phyloP scores from a whole-genome alignment of 2,888 invertebrate species.

The Drosophila bunnanda region DNA sequence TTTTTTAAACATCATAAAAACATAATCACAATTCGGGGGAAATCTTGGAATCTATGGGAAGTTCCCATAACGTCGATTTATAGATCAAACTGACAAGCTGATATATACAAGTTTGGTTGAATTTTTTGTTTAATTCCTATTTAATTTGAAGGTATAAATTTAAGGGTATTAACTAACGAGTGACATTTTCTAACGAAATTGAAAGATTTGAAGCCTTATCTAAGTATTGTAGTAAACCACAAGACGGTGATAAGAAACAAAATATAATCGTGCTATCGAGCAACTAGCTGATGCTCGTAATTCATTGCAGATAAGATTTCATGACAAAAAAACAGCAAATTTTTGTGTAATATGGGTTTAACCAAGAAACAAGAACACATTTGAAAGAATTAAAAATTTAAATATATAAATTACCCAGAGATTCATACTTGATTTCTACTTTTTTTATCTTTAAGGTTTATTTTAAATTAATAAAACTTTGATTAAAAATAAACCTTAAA shows the following conservation, averaged over 20 bases:
- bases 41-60: too few relatives aligned
- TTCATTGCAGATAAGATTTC: constrained; percentile 56
- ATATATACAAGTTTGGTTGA: background rate
- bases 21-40: background rate
- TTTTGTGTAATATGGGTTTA: background rate
- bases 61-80: background rate
- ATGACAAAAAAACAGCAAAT: background rate
- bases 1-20: too few relatives aligned
- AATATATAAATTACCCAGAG: background rate
- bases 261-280: constrained; percentile 27
- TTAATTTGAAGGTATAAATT: background rate
- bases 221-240: constrained; percentile 26
- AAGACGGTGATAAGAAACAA: constrained; percentile 49
- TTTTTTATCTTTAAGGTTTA: too few relatives aligned
- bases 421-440: too few relatives aligned
- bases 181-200: background rate
- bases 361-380: background rate
- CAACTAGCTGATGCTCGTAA: constrained; percentile 20
- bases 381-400: background rate
- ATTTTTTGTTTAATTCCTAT: background rate
- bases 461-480: too few relatives aligned
- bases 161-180: background rate
- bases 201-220: constrained; percentile 6
- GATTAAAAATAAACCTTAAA: too few relatives aligned
- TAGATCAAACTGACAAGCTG: background rate